Base-by-base conservation (phyloP, 2,113 vertebrate genomes). In the Hypomesus transpacificus region DNA sequence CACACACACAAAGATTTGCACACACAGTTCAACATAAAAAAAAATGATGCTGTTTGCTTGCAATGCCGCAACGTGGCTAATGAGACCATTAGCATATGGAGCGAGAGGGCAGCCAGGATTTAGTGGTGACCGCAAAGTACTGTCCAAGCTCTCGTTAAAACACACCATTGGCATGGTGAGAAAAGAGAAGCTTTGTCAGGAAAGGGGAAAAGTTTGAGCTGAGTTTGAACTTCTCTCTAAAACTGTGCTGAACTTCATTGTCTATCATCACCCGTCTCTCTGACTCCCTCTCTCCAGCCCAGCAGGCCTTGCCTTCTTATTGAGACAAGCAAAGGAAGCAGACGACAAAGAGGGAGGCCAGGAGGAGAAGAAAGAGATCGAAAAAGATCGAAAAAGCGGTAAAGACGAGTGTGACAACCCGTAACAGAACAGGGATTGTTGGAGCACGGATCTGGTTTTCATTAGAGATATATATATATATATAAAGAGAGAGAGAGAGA, bases 371-470 rank as follows among this genome's bases (percentile, higher is more conserved):
- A 13, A 46, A 11, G 39, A 46, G 20, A 46, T 57, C 54, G 24
- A 64, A 50, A 58, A 60, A 76, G n/a, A n/a, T n/a, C n/a, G 59
- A 64, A 2, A 77, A 51, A 26, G 54, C 78, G 77, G 75, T 62
- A 73, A 59, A 77, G 78, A 82, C 59, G n/a, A 84, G 83, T 90
- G 72, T 26, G 78, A 61, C 83, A 87, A 86, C 68, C 85, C 62
- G 84, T 76, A 91, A 94, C 94, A 92, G 87, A 90, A 89, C 77
- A 67, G 84, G 79, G 83, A 90, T 90, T 92, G 92, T 91, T 90
- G 87, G 63, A 81, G 84, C 82, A 72, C 74, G 80, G 87, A 90
- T 92, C 92, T 94, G 94, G 88, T 92, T 94, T 92, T 90, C 92
- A 93, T 94, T 92, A 93, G 63, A 18, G 34, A n/a, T n/a, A n/a